These are phyloP conservation scores for Esox masquinongy DNA, from an alignment of 2,797 vertebrate species.

Conservation along the genomic window DNA sequence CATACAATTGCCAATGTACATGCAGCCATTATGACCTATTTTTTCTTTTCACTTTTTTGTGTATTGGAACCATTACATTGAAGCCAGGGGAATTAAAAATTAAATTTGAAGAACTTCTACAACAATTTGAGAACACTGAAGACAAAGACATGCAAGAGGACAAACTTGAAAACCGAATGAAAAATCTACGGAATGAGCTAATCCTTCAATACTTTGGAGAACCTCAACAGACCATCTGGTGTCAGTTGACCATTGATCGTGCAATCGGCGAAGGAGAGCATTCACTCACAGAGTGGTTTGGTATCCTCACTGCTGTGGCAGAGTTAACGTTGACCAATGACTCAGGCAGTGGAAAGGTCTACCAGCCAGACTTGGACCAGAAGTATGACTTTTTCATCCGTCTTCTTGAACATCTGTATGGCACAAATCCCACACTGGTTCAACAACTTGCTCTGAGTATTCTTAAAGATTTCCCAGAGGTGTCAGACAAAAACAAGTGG, in stretches of 20 bases:
- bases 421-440: constrained; percentile 30
- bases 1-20: background rate
- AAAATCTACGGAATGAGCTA: constrained; percentile 35
- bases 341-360: background rate
- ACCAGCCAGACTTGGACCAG: constrained; percentile 9
- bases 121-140: constrained; percentile 35
- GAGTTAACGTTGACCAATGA: constrained; percentile 20
- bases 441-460: constrained; percentile 27
- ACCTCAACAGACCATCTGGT: constrained; percentile 20
- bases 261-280: constrained; percentile 25
- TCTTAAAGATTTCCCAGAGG: constrained; percentile 21
- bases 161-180: constrained; percentile 32
- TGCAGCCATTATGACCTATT: too few species aligned
- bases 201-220: constrained; percentile 27
- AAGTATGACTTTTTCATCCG: constrained; percentile 27
- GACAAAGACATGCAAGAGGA: constrained; percentile 5
- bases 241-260: constrained; percentile 32
- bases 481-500: constrained; percentile 19
- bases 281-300: constrained; percentile 42
- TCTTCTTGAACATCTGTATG: constrained; percentile 27
- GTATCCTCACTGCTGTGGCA: constrained; percentile 33
- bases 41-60: background rate
- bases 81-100: constrained; percentile 29
- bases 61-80: background rate
- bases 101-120: constrained; percentile 26